A percentile compares a stretch with the other conserved stretches of the same genome.
These are phyloP conservation scores for Eulacestoma nigropectus DNA, from an alignment of 2,113 vertebrate genomes.

Conservation along the genomic window DNA sequence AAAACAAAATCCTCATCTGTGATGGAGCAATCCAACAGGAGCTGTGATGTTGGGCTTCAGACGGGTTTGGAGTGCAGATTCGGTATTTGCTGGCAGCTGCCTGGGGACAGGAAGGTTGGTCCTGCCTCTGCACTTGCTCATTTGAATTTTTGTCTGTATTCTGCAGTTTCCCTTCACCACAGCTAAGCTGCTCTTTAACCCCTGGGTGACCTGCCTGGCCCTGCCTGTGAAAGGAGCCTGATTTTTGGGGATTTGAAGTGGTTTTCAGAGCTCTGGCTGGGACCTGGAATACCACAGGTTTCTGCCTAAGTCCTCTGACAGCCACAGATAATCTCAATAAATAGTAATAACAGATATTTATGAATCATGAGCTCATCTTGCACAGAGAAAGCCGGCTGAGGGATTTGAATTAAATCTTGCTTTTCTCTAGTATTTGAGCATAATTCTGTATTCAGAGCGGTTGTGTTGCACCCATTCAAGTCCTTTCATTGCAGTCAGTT, in stretches of 20 bases:
- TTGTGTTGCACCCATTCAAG: not conserved
- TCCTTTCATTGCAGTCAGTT: not conserved
- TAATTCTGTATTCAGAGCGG: not conserved
- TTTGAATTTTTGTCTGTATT: not conserved
- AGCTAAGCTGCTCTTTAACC: not conserved
- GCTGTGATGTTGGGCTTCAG: not conserved
- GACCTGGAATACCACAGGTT: not conserved
- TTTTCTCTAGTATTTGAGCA: not conserved
- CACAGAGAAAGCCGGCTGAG: not conserved
- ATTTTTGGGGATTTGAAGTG: accelerated
- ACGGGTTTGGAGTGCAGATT: not conserved
- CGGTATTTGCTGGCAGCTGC: not conserved
- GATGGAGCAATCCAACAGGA: not conserved
- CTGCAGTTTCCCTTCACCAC: not conserved
- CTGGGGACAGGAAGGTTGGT: not conserved
- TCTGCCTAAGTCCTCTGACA: not conserved
- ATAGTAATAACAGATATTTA: not conserved
- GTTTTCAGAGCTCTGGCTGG: not conserved
- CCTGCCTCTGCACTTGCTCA: not conserved
- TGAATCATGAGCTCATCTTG: not conserved
- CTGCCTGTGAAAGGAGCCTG: not conserved
- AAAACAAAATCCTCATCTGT: not conserved
- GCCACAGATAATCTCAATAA: not conserved
- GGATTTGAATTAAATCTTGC: not conserved
- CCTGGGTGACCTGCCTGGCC: not conserved